phyloP scores from a whole-genome alignment of 1,140 invertebrate genomes.

The Watersipora subatra region DNA sequence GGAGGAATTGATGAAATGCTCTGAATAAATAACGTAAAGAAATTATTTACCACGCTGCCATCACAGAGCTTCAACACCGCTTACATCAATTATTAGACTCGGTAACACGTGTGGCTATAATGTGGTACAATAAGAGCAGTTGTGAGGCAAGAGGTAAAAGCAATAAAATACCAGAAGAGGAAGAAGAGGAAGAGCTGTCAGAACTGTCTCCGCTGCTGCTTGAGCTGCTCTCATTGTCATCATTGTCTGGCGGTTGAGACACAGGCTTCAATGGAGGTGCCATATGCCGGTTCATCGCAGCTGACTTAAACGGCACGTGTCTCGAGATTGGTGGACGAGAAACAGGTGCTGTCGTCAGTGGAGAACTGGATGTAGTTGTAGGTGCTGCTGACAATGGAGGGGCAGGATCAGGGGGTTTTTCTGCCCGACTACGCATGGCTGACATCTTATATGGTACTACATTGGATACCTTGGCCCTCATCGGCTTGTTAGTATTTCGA shows the following conservation, averaged over 20 bases:
- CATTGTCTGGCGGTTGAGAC: background rate
- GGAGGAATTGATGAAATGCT: no score
- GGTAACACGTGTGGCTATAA: no score
- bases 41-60: no score
- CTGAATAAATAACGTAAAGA: no score
- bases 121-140: no score
- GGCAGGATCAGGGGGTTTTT: background rate
- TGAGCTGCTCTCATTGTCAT: background rate
- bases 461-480: background rate
- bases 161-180: background rate
- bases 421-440: background rate
- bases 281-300: background rate
- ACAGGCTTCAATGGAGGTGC: background rate
- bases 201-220: background rate
- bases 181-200: background rate
- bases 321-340: no score
- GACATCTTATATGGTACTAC: background rate
- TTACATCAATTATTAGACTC: no score
- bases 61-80: no score
- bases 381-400: background rate
- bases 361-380: no score
- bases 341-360: no score
- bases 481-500: background rate
- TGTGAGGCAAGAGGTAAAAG: no score
- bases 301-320: background rate